A percentile compares a stretch with the other conserved stretches of the same genome.
Conservation (phyloP, 2,113 vertebrate species). For the Rallus limicola region DNA sequence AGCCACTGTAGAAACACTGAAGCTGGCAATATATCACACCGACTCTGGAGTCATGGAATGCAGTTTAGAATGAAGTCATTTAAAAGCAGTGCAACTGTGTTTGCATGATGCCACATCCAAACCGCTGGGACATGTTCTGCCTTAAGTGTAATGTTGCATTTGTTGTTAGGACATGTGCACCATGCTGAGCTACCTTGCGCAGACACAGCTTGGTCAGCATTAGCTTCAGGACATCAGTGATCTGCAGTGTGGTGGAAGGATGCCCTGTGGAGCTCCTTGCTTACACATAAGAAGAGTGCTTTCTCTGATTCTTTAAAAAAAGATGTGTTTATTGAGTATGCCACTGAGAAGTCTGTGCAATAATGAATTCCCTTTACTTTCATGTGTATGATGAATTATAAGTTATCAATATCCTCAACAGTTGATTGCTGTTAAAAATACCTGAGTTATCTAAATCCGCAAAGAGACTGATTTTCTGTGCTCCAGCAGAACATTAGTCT, state of each 20-base stretch:
- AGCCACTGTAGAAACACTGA: background rate
- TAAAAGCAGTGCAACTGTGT: background rate
- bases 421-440: slow-evolving; percentile 3
- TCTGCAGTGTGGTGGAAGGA: background rate
- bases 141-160: background rate
- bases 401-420: background rate
- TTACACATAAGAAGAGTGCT: background rate
- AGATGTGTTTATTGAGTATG: background rate
- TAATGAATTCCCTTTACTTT: slow-evolving; percentile 3
- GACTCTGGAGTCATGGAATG: background rate
- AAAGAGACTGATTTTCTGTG: background rate
- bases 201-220: background rate
- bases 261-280: background rate
- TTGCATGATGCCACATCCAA: background rate
- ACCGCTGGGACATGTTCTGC: background rate
- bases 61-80: background rate
- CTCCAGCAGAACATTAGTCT: background rate
- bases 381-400: background rate
- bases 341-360: background rate
- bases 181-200: background rate
- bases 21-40: background rate
- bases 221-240: background rate
- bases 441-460: background rate
- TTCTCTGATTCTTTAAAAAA: background rate
- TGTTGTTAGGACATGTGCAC: background rate